phyloP scores from a whole-genome alignment of 2,888 invertebrate genomes.

The Hydraecia micacea region DNA sequence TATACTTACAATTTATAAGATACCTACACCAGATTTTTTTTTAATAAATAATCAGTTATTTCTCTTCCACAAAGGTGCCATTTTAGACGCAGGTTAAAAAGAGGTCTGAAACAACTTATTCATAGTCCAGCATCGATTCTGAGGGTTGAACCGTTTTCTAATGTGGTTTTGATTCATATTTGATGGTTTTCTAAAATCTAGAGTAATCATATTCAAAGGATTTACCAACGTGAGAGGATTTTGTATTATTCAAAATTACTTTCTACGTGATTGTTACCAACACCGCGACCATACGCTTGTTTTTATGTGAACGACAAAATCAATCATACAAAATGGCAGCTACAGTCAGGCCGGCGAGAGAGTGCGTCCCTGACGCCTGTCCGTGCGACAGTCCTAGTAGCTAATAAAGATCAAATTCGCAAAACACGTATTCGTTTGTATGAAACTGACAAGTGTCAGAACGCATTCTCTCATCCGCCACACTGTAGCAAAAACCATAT shows the following conservation, averaged over 20 bases:
- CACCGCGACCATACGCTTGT: not conserved
- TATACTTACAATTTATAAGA: not conserved
- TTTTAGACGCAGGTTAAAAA: not conserved
- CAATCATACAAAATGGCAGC: not conserved
- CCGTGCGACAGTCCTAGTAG: not conserved
- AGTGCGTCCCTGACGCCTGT: not conserved
- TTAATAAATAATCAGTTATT: no score
- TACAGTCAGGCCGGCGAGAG: not conserved
- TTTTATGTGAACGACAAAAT: not conserved
- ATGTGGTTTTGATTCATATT: conserved; percentile 37
- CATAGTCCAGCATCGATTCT: not conserved
- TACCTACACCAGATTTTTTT: no score
- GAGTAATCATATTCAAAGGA: not conserved
- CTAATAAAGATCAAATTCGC: not conserved
- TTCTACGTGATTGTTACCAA: not conserved
- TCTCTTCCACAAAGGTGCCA: no score
- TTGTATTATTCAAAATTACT: not conserved
- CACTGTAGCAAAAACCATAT: not conserved
- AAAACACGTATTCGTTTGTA: not conserved
- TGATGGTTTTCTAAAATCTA: conserved; percentile 27
- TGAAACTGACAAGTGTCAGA: not conserved
- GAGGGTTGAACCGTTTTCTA: conserved; percentile 1
- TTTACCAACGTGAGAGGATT: not conserved
- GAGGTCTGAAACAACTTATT: no score
- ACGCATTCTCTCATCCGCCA: not conserved